These are phyloP conservation scores for Thermophis baileyi DNA, from an alignment of 2,113 vertebrate species.

Conservation along the genomic window DNA sequence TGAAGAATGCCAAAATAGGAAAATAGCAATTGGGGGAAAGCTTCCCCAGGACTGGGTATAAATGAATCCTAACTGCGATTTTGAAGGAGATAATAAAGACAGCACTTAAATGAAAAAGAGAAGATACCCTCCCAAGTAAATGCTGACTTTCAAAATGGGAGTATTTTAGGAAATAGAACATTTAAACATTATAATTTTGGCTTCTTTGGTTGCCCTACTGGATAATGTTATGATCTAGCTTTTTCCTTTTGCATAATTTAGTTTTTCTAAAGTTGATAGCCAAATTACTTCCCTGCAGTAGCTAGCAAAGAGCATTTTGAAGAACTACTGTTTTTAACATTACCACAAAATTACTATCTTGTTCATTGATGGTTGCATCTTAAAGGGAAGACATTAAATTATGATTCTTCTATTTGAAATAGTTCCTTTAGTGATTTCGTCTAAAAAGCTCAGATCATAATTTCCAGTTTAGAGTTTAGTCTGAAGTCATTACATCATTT, in stretches of 20 bases:
- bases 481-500: constrained; percentile 61
- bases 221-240: constrained; percentile 37
- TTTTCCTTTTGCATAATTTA: constrained; percentile 33
- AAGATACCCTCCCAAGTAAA: constrained; percentile 9
- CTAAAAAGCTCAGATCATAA: constrained; percentile 45
- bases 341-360: constrained; percentile 21
- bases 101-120: constrained; percentile 36
- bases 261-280: constrained; percentile 32
- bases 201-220: constrained; percentile 25
- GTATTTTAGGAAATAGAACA: constrained; percentile 20
- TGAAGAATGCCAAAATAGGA: neutral
- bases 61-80: neutral
- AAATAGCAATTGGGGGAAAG: neutral
- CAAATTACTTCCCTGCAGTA: constrained; percentile 17
- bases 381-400: constrained; percentile 23
- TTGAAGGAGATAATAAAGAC: neutral
- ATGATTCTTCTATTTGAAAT: constrained; percentile 39
- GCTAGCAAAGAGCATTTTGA: constrained; percentile 12
- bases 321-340: constrained; percentile 33
- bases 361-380: constrained; percentile 11
- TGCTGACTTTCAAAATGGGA: constrained; percentile 20
- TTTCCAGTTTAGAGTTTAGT: constrained; percentile 45
- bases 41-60: neutral
- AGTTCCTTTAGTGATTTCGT: constrained; percentile 1
- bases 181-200: constrained; percentile 21